Evolutionary conservation across 2,797 vertebrate genomes (phyloP).

Genomic region (Sandelia bainsii): DNA sequence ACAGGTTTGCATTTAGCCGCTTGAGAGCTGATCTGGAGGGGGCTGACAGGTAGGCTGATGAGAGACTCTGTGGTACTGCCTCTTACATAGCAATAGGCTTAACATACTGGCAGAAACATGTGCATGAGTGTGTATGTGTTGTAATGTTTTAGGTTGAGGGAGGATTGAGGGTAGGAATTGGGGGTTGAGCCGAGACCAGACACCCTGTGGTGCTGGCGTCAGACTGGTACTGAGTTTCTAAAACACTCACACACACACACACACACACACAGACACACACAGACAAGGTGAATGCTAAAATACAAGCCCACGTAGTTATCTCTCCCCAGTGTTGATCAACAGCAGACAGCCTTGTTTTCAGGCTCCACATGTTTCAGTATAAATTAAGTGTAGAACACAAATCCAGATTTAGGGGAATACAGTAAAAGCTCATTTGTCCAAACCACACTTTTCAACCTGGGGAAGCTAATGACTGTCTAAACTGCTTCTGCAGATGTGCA

Average conservation of each 20-base stretch:
- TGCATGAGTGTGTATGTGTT: slow-evolving; percentile 18
- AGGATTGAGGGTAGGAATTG: slow-evolving; percentile 5
- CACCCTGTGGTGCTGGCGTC: slow-evolving; percentile 66
- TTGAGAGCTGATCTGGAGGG: slow-evolving; percentile 53
- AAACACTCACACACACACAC: slow-evolving; percentile 21
- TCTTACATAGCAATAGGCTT: slow-evolving; percentile 65
- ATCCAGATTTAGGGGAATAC: slow-evolving; percentile 58
- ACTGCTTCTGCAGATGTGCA: slow-evolving; percentile 72
- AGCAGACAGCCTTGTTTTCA: slow-evolving; percentile 57
- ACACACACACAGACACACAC: slow-evolving; percentile 21
- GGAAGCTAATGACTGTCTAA: slow-evolving; percentile 44
- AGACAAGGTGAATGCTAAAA: slow-evolving; percentile 39
- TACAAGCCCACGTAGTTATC: slow-evolving; percentile 28
- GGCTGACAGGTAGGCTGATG: slow-evolving; percentile 70
- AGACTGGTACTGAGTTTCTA: slow-evolving; percentile 57
- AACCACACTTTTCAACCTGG: slow-evolving; percentile 62
- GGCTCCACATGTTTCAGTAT: slow-evolving; percentile 36
- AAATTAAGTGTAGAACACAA: slow-evolving; percentile 51
- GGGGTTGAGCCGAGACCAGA: slow-evolving; percentile 56
- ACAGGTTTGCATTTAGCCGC: slow-evolving; percentile 53
- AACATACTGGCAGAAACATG: slow-evolving; percentile 30
- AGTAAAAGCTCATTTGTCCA: slow-evolving; percentile 56
- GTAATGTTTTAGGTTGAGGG: slow-evolving; percentile 31
- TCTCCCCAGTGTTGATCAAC: slow-evolving; percentile 58
- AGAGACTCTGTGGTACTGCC: slow-evolving; percentile 46